Percentiles rank a stretch among this genome's conserved stretches.
phyloP scores from a whole-genome alignment of 2,113 vertebrate species.

The Pseudopipra pipra region DNA sequence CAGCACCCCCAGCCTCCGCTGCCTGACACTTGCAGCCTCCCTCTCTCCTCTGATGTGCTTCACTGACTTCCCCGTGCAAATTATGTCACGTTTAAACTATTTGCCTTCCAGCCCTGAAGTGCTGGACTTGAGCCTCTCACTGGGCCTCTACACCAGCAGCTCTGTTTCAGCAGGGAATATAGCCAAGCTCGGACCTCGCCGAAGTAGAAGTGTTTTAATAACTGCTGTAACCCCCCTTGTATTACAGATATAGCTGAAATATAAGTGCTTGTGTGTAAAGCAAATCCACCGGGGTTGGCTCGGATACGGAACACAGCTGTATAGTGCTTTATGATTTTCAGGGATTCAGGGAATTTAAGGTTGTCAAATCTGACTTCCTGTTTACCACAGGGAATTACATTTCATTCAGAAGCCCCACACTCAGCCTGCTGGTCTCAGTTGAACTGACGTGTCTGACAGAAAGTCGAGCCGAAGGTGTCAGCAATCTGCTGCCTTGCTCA shows the following conservation, averaged over 20 bases:
- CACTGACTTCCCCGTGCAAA: conserved; percentile 13
- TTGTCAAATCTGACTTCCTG: conserved; percentile 25
- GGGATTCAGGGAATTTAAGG: conserved; percentile 50
- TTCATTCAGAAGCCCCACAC: conserved; percentile 1
- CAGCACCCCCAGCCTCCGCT: not conserved
- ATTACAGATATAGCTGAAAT: not conserved
- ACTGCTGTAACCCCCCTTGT: conserved; percentile 56
- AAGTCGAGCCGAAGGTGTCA: not conserved
- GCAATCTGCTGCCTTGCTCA: not conserved
- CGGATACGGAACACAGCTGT: not conserved
- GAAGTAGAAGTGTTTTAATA: conserved; percentile 10
- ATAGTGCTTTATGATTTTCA: conserved; percentile 38
- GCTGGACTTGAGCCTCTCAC: conserved; percentile 39
- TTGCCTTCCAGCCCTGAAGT: conserved; percentile 57
- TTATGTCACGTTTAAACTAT: conserved; percentile 48
- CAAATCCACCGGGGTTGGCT: not conserved
- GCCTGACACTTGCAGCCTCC: not conserved
- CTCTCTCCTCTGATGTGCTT: not conserved
- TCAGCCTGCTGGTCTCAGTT: not conserved
- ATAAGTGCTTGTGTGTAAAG: not conserved
- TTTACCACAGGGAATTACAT: conserved; percentile 12
- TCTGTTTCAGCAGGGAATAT: conserved; percentile 61
- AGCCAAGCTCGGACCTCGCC: conserved; percentile 40
- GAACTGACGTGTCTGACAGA: not conserved
- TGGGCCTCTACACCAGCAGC: conserved; percentile 57